phyloP scores from a whole-genome alignment of 1,140 invertebrate species.

The Trichoplusia ni region DNA sequence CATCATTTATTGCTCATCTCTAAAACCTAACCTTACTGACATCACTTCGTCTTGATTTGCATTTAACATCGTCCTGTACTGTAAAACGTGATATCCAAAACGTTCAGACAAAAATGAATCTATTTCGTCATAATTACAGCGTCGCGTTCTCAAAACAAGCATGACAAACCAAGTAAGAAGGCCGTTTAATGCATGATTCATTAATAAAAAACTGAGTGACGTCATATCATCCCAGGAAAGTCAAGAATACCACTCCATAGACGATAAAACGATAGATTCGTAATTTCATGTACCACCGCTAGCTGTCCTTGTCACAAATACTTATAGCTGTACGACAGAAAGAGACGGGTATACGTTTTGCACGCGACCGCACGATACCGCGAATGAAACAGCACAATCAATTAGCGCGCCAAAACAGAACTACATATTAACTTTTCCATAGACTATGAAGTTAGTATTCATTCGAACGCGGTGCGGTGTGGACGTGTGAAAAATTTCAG shows the following conservation, averaged over 20 bases:
- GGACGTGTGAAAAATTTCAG: background rate
- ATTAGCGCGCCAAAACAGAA: constrained; percentile 2
- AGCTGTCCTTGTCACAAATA: background rate
- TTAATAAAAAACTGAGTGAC: constrained; percentile 22
- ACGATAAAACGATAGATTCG: background rate
- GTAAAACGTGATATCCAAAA: too few relatives aligned
- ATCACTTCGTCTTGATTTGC: too few relatives aligned
- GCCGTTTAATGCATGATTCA: constrained; percentile 6
- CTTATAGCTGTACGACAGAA: background rate
- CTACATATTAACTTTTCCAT: background rate
- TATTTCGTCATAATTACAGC: too few relatives aligned
- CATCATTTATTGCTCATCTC: too few relatives aligned
- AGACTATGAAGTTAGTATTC: constrained; percentile 11
- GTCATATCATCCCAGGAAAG: constrained; percentile 5
- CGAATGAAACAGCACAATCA: constrained; percentile 5
- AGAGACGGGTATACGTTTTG: constrained; percentile 6
- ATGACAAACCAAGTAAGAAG: constrained; percentile 2
- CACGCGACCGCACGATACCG: background rate
- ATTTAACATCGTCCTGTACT: too few relatives aligned
- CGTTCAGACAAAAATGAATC: too few relatives aligned
- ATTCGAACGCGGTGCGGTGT: background rate
- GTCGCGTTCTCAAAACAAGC: background rate
- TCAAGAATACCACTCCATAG: background rate
- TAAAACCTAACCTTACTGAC: too few relatives aligned
- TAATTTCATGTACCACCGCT: background rate